Evolutionary conservation across 2,797 vertebrate species (phyloP).

Genomic region (Caiman crocodilus): DNA sequence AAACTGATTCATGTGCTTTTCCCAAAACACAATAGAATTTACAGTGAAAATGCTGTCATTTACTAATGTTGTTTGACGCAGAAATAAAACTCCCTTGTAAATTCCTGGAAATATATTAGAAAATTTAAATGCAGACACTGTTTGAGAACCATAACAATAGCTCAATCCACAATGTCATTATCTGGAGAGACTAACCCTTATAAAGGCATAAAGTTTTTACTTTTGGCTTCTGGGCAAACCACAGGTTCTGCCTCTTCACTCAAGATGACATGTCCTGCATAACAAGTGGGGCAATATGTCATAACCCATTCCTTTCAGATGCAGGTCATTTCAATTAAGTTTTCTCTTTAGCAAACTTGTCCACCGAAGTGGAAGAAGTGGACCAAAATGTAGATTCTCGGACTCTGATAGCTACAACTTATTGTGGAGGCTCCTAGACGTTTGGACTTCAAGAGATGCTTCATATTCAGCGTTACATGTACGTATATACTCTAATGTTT

Average conservation of each 20-base stretch:
- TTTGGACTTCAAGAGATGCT: neutral
- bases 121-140: neutral
- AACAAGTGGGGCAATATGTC: neutral
- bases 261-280: neutral
- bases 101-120: neutral
- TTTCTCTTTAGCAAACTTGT: slow-evolving; percentile 18
- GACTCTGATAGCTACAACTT: neutral
- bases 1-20: neutral
- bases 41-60: neutral
- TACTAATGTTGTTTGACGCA: neutral
- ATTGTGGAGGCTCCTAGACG: neutral
- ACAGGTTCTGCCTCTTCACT: neutral
- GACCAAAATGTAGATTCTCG: neutral
- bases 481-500: neutral
- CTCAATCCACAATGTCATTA: neutral
- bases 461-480: neutral
- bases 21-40: neutral
- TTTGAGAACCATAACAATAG: neutral
- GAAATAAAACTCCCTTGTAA: neutral
- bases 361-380: neutral
- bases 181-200: neutral
- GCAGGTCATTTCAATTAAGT: neutral
- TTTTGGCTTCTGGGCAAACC: neutral
- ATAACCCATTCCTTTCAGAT: neutral
- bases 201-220: neutral